Conservation (phyloP, 2,888 invertebrate species). For the Pristionchus exspectatus region DNA sequence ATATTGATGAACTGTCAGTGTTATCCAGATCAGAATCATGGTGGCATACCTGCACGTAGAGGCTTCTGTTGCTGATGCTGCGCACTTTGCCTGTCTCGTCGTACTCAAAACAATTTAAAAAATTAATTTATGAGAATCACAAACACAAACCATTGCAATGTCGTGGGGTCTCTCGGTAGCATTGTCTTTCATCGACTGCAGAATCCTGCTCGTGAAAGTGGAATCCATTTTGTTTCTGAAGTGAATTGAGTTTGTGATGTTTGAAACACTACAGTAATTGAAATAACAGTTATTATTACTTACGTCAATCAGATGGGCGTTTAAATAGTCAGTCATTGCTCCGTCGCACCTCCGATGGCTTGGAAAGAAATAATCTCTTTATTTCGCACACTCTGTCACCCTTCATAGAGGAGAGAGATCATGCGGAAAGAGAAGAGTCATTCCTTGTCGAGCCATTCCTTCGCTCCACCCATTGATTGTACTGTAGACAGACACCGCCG, state of each 20-base stretch:
- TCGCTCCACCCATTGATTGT: not conserved
- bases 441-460: too few species aligned
- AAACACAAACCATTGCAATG: not conserved
- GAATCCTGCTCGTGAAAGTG: not conserved
- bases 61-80: not conserved
- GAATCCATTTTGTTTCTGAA: constrained; percentile 14
- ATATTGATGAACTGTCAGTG: too few species aligned
- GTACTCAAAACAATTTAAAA: not conserved
- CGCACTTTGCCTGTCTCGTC: not conserved
- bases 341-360: not conserved
- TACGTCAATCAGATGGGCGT: not conserved
- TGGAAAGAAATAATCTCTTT: too few species aligned
- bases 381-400: too few species aligned
- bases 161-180: not conserved
- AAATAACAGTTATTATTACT: not conserved
- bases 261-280: not conserved
- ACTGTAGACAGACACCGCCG: not conserved
- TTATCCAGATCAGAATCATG: not conserved
- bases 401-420: too few species aligned
- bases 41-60: not conserved
- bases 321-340: not conserved
- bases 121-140: not conserved
- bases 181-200: not conserved
- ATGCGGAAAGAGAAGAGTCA: too few species aligned
- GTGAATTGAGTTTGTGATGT: not conserved